Evolutionary conservation across 2,888 invertebrate genomes (phyloP), one percentile per base, ranked within the genome.

Genomic region (Galerucella nymphaeae): DNA sequence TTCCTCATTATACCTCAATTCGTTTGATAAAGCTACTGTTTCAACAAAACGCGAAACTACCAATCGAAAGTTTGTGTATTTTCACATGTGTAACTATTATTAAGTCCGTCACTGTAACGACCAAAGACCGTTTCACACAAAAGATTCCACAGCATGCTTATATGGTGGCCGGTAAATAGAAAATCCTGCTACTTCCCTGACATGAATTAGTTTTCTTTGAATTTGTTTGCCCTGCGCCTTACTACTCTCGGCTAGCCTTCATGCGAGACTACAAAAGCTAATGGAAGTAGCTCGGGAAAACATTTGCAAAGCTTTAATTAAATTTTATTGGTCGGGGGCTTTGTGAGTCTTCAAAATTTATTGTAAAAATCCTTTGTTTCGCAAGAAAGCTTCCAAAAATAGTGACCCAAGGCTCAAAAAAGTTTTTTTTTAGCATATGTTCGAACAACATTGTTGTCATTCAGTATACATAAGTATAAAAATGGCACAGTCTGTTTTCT

Each of bases 121-220:
- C 10, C 5, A 16, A n/a, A 58, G 20, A 13, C 75, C 67, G 55
- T 66, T 72, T 67, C 70, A 61, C 72, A 75, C 66, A 72, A 72
- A 74, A 70, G 70, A 75, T 69, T 55, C 70, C 55, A 53, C 62
- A 48, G 20, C 50, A 41, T 70, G 64, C n/a, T 70, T 70, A 62
- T 67, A 70, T 61, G 59, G 58, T 72, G 48, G 42, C 58, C 70
- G 59, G 61, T 64, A 61, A 75, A 75, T 70, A 70, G 72, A 70
- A 70, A 72, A 74, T 69, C 41, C 71, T 58, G 53, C 55, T 55
- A 72, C 55, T 67, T 64, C 53, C 63, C 59, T 62, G 63, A 58
- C 66, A 66, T 59, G 67, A 72, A 75, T 75, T 65, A 70, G 72
- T 70, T 75, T 72, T 59, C 75, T 75, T 75, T 70, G 70, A 67